These are phyloP conservation scores for Oxygymnocypris stewartii DNA, from an alignment of 2,113 vertebrate species.

Conservation along the genomic window DNA sequence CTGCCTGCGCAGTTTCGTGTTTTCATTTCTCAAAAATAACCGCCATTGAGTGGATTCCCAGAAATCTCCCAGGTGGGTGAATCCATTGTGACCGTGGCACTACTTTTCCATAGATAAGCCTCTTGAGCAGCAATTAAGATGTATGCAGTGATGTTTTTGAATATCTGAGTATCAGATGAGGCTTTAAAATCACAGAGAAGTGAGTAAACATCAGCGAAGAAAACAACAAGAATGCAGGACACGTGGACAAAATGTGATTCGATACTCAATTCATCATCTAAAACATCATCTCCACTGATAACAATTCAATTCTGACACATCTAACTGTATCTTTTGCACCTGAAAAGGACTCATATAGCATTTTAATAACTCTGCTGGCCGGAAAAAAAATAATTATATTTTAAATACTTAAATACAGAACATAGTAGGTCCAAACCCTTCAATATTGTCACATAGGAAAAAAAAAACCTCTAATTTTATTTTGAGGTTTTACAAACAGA, in stretches of 20 bases:
- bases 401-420: not conserved
- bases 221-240: not conserved
- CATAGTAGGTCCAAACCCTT: not conserved
- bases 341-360: not conserved
- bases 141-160: slow-evolving; percentile 20
- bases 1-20: not conserved
- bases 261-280: not conserved
- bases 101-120: slow-evolving; percentile 24
- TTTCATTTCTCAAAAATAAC: not conserved
- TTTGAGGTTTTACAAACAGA: not conserved
- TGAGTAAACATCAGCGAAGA: not conserved
- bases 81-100: slow-evolving; percentile 24
- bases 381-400: not conserved
- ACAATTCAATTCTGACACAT: slow-evolving; percentile 14
- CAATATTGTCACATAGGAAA: not conserved
- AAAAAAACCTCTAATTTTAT: not conserved
- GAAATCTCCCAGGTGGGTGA: slow-evolving; percentile 13
- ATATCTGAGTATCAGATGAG: slow-evolving; percentile 19
- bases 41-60: not conserved
- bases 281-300: not conserved
- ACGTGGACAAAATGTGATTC: not conserved
- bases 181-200: not conserved
- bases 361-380: slow-evolving; percentile 5
- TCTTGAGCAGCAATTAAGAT: slow-evolving; percentile 35
- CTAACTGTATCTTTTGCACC: not conserved